A percentile compares a stretch with the other conserved stretches of the same genome.
Evolutionary conservation across 2,888 invertebrate genomes (phyloP).

Genomic region (Ypsolopha sequella): DNA sequence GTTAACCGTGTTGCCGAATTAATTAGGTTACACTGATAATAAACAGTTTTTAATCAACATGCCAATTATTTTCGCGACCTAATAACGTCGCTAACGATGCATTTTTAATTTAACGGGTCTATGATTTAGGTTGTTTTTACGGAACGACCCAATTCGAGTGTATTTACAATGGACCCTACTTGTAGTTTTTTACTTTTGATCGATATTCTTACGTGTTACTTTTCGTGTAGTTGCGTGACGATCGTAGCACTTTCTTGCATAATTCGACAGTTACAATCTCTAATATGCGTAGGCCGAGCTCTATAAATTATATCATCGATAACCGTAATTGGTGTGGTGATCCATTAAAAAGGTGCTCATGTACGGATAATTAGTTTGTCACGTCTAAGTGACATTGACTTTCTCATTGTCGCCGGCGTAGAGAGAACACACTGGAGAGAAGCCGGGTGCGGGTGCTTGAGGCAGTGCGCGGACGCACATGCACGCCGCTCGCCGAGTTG

Average conservation of each 20-base stretch:
- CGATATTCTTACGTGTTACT: too few relatives aligned
- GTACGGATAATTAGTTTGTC: not conserved
- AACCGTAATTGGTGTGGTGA: not conserved
- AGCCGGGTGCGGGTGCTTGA: constrained; percentile 18
- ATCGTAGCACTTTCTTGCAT: too few relatives aligned
- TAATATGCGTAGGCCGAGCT: not conserved
- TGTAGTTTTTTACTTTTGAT: too few relatives aligned
- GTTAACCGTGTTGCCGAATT: constrained; percentile 43
- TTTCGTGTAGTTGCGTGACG: too few relatives aligned
- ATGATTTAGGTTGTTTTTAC: not conserved
- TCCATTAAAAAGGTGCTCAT: not conserved
- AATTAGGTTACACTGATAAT: constrained; percentile 30
- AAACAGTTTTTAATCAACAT: constrained; percentile 26
- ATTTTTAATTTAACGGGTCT: not conserved
- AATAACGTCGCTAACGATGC: constrained; percentile 4
- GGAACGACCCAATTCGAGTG: not conserved
- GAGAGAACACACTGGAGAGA: not conserved
- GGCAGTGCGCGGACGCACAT: constrained; percentile 33
- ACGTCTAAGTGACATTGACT: constrained; percentile 54
- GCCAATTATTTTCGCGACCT: constrained; percentile 39
- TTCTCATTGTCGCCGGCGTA: constrained; percentile 47
- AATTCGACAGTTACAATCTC: too few relatives aligned
- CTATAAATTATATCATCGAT: not conserved
- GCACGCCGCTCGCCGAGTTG: constrained; percentile 55
- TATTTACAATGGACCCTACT: too few relatives aligned